Evolutionary conservation across 2,888 invertebrate species (phyloP).

Genomic region (Eupeodes luniger): DNA sequence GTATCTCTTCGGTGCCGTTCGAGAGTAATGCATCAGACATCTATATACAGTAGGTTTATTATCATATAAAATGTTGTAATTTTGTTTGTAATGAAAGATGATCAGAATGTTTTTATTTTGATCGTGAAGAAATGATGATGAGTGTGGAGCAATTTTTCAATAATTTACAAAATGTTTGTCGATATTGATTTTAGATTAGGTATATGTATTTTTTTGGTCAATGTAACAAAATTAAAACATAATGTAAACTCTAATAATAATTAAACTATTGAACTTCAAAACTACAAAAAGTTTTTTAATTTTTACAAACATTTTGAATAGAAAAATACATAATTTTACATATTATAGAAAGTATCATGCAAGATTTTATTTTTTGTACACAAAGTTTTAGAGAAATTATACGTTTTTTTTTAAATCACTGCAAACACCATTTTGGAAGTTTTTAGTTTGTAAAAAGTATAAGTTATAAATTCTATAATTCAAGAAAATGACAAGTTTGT

Average conservation of each 20-base stretch:
- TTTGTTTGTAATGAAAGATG: conserved; percentile 47
- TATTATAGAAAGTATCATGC: conserved; percentile 8
- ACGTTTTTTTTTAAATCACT: too few relatives aligned
- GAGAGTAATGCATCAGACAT: conserved; percentile 79
- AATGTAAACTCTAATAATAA: not conserved
- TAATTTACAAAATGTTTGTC: not conserved
- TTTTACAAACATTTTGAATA: conserved; percentile 12
- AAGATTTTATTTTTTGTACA: conserved; percentile 2
- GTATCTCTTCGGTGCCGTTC: conserved; percentile 78
- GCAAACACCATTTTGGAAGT: too few relatives aligned
- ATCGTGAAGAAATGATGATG: not conserved
- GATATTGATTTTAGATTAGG: not conserved
- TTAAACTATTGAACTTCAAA: conserved; percentile 1
- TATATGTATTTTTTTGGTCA: not conserved
- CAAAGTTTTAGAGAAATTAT: not conserved
- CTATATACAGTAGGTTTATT: conserved; percentile 63
- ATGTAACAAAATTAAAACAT: not conserved
- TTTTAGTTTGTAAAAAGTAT: too few relatives aligned
- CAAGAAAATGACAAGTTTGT: too few relatives aligned
- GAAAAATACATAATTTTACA: not conserved
- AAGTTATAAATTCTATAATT: too few relatives aligned
- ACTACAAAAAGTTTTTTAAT: conserved; percentile 3
- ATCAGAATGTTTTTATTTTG: conserved; percentile 36
- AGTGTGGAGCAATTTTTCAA: conserved; percentile 5
- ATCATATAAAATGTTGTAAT: conserved; percentile 52